Evolutionary conservation across 2,113 vertebrate species (phyloP), one percentile per base, ranked within the genome.

Genomic region (rat (Rattus norvegicus)): DNA sequence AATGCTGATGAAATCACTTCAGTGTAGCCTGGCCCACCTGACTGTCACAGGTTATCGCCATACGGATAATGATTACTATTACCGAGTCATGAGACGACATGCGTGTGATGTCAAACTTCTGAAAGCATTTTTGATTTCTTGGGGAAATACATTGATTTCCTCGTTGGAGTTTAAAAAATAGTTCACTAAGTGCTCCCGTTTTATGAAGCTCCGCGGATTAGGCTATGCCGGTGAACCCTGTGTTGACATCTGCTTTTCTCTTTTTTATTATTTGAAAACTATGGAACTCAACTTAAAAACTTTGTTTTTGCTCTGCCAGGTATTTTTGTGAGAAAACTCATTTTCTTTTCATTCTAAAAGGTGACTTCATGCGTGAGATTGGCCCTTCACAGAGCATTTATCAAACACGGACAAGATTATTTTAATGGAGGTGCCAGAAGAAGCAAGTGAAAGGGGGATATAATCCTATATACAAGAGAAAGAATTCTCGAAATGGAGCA

Each of bases 321-420:
- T 8, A 81, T n/a, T 94, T 92, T 92, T 72, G 14, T n/a, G 14
- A 94, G 67, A 69, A 97, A 97, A 93, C 7, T 75, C 22, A 95
- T 94, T 93, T 93, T 86, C 20, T 91, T 96, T 91, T 81, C 69
- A 87, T 96, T 95, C 84, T 79, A 70, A 88, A 88, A 93, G 84
- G 61, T 65, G 65, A 93, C 43, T 77, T 92, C 85, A 93, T 88
- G 80, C 88, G 43, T 85, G 76, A 97, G 88, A 95, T 72, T 93
- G 43, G 22, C 14, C 69, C 26, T 94, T 86, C 17, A 54, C n/a
- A 67, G 56, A 72, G 22, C 73, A 67, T 91, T 96, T 94, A 87
- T 88, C 92, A 91, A 95, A 94, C n/a, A 67, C 5, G 4, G 47
- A n/a, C 56, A 43, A 77, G 14, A 28, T 94, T 96, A 79, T 92